Conservation (phyloP, 2,113 vertebrate genomes). For the Colius striatus region DNA sequence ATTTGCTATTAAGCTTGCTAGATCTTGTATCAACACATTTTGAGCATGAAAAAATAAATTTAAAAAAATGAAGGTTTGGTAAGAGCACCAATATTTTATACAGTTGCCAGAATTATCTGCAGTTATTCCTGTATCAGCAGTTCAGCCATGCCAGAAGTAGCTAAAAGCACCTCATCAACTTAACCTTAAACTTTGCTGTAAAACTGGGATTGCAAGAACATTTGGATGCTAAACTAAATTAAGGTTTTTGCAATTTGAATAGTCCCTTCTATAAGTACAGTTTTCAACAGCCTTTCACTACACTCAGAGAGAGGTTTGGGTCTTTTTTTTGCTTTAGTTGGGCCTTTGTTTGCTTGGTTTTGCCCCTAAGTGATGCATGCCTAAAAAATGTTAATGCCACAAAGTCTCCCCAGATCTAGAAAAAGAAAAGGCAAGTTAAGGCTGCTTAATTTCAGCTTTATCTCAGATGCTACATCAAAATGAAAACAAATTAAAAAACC, state of each 20-base stretch:
- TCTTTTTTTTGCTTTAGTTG: neutral
- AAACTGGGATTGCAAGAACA: neutral
- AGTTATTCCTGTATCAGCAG: neutral
- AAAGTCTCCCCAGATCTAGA: neutral
- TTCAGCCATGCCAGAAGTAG: neutral
- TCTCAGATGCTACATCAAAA: neutral
- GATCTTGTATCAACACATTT: neutral
- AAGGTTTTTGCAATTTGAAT: neutral
- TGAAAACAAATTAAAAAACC: neutral
- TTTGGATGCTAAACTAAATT: neutral
- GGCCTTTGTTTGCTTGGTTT: neutral
- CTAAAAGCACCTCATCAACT: neutral
- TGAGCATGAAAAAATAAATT: neutral
- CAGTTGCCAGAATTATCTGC: neutral
- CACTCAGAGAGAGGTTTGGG: neutral
- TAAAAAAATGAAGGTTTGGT: neutral
- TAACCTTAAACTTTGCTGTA: neutral
- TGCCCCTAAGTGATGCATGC: rapidly evolving
- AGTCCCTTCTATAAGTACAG: neutral
- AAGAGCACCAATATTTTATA: neutral
- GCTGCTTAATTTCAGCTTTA: neutral
- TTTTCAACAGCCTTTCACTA: neutral
- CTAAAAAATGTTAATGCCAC: neutral
- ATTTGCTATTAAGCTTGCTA: neutral
- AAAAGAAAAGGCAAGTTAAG: neutral